phyloP scores from a whole-genome alignment of 2,797 vertebrate species.

The Acrossocheilus fasciatus region DNA sequence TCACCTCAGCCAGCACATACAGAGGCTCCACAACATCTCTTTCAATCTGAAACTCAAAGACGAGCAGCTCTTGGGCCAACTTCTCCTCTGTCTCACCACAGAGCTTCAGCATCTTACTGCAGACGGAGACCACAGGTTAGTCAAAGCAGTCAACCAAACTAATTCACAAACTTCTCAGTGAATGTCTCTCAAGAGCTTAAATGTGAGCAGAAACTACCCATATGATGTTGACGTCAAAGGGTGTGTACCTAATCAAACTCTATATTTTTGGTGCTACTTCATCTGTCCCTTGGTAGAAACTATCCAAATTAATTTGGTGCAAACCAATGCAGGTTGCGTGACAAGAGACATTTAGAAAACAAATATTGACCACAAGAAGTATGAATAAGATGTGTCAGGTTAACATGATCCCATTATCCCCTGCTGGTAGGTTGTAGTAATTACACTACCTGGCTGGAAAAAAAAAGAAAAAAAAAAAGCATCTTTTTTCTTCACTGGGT shows the following conservation, averaged over 20 bases:
- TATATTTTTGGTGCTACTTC: not conserved
- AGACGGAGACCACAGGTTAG: conserved; percentile 40
- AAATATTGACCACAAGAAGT: not conserved
- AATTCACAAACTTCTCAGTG: not conserved
- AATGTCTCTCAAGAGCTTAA: not conserved
- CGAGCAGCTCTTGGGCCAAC: conserved; percentile 92
- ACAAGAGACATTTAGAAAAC: not conserved
- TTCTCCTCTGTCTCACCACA: conserved; percentile 95
- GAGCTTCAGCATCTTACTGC: conserved; percentile 95
- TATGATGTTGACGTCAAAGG: not conserved
- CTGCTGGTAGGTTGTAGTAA: not conserved
- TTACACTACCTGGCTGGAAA: too few species aligned
- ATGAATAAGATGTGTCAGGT: not conserved
- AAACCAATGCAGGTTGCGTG: not conserved
- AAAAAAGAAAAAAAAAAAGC: too few species aligned
- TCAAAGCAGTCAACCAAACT: not conserved
- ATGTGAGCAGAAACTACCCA: not conserved
- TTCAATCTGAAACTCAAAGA: conserved; percentile 94
- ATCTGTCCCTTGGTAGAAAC: not conserved
- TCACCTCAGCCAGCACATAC: conserved; percentile 92
- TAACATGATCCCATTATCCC: not conserved
- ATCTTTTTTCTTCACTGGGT: not conserved
- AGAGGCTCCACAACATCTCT: conserved; percentile 94
- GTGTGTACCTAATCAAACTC: not conserved
- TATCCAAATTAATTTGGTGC: not conserved